Evolutionary conservation across 2,797 vertebrate species (phyloP).

Genomic region (Halcyon badia): DNA sequence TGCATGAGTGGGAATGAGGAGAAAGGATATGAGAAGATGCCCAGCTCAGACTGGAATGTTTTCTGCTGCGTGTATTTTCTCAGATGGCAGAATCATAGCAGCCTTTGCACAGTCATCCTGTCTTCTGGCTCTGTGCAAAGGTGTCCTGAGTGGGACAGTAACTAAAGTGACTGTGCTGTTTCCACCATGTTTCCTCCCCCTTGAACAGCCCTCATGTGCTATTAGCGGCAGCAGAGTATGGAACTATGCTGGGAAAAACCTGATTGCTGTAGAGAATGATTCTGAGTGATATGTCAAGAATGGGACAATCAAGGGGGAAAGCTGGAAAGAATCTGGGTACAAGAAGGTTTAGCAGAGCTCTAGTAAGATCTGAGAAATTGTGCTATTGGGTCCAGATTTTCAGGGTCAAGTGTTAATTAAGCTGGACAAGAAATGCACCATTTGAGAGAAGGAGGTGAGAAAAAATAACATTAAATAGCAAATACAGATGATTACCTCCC

Average conservation of each 20-base stretch:
- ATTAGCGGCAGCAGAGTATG: not conserved
- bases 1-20: fast-evolving
- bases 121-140: not conserved
- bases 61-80: not conserved
- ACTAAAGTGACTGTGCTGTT: not conserved
- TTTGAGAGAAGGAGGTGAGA: not conserved
- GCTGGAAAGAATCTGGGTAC: not conserved
- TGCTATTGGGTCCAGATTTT: not conserved
- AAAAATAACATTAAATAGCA: not conserved
- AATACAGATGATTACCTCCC: not conserved
- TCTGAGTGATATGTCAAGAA: not conserved
- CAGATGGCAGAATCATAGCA: not conserved
- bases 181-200: not conserved
- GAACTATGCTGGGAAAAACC: not conserved
- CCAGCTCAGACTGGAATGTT: not conserved
- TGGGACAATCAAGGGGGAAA: not conserved
- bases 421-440: not conserved
- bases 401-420: not conserved
- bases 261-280: not conserved
- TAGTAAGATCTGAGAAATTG: not conserved
- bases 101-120: not conserved
- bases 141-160: not conserved
- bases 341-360: not conserved
- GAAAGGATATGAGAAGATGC: fast-evolving
- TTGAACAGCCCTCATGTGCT: not conserved